Percentiles rank a stretch among this genome's conserved stretches.
These are phyloP conservation scores for Atherix ibis DNA, from an alignment of 2,888 invertebrate species.

Conservation along the genomic window DNA sequence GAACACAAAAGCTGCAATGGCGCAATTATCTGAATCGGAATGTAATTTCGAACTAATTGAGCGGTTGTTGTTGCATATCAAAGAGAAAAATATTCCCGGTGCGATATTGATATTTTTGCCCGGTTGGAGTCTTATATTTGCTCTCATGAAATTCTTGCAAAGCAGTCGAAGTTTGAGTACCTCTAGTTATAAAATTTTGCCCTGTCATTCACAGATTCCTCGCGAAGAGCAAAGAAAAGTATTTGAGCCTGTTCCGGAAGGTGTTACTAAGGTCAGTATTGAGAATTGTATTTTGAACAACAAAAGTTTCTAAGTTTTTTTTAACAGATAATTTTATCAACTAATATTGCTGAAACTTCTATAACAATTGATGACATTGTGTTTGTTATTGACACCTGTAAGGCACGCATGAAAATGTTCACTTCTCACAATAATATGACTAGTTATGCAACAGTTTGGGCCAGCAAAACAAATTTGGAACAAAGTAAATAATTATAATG, in stretches of 20 bases:
- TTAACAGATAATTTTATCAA: slow-evolving; percentile 76
- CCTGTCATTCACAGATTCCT: slow-evolving; percentile 95
- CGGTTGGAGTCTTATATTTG: slow-evolving; percentile 95
- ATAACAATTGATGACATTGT: slow-evolving; percentile 98
- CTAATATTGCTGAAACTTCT: slow-evolving; percentile 96
- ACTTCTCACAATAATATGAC: slow-evolving; percentile 99
- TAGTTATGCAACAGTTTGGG: slow-evolving; percentile 94
- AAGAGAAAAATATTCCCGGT: slow-evolving; percentile 48
- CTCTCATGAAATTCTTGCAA: slow-evolving; percentile 71
- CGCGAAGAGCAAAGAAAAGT: slow-evolving; percentile 88
- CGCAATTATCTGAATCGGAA: slow-evolving; percentile 74
- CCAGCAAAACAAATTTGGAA: slow-evolving; percentile 84
- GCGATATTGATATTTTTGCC: slow-evolving; percentile 88
- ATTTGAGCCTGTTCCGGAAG: slow-evolving; percentile 70
- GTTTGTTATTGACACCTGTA: slow-evolving; percentile 93
- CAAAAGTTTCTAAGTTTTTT: too few relatives aligned
- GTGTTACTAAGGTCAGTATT: slow-evolving; percentile 62
- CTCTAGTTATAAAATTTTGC: slow-evolving; percentile 59
- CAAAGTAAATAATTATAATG: slow-evolving; percentile 50
- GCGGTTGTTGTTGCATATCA: slow-evolving; percentile 51
- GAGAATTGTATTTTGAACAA: background rate
- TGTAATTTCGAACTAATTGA: slow-evolving; percentile 85
- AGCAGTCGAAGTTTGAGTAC: slow-evolving; percentile 56
- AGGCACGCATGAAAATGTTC: slow-evolving; percentile 93
- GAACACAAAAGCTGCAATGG: slow-evolving; percentile 53